Evolutionary conservation across 2,888 invertebrate genomes (phyloP).

Genomic region (Drosophila siamana): DNA sequence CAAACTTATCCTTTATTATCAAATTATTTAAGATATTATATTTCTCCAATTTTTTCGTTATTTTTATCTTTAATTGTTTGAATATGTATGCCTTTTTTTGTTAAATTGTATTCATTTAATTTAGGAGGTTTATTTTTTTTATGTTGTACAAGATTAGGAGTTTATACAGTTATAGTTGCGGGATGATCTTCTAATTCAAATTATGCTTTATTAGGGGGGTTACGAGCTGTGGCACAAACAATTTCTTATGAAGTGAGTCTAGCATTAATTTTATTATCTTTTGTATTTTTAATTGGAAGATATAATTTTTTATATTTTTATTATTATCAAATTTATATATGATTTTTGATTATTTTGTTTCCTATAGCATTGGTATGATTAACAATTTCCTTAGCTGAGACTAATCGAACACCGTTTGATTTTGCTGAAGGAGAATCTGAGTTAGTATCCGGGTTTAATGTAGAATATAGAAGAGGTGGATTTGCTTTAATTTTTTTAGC

Average conservation of each 20-base stretch:
- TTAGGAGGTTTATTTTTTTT: neutral
- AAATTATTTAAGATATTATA: slow-evolving; percentile 88
- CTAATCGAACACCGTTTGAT: slow-evolving; percentile 92
- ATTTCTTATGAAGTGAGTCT: too few relatives aligned
- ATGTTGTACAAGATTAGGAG: too few relatives aligned
- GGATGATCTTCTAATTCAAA: too few relatives aligned
- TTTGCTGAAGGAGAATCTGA: slow-evolving; percentile 93
- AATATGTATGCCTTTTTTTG: neutral
- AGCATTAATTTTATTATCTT: too few relatives aligned
- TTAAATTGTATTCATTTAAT: neutral
- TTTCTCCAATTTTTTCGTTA: slow-evolving; percentile 86
- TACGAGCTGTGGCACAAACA: too few relatives aligned
- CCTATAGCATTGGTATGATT: slow-evolving; percentile 85
- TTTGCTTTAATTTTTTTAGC: slow-evolving; percentile 91
- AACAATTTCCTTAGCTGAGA: slow-evolving; percentile 89
- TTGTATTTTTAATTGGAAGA: too few relatives aligned
- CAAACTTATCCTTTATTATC: slow-evolving; percentile 87
- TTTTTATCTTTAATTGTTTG: slow-evolving; percentile 86
- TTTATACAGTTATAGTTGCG: too few relatives aligned
- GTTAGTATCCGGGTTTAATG: slow-evolving; percentile 92
- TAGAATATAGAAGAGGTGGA: slow-evolving; percentile 90
- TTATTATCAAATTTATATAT: too few relatives aligned
- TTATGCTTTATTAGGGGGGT: too few relatives aligned
- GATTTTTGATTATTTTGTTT: too few relatives aligned
- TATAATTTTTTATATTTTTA: too few relatives aligned